Conservation (phyloP, 2,888 invertebrate species). For the Hydrotaea cyrtoneurina region DNA sequence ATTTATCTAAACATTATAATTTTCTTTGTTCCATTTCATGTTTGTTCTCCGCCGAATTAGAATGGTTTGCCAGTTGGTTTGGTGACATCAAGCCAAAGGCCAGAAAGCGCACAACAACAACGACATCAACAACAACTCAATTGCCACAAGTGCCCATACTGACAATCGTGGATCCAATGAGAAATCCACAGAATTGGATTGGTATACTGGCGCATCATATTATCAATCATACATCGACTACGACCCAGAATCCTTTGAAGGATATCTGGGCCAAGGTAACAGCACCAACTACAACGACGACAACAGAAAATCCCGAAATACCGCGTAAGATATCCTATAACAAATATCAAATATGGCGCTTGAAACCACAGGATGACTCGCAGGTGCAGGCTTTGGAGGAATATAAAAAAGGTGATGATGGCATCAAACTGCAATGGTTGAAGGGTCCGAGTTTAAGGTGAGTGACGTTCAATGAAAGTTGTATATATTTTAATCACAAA, state of each 20-base stretch:
- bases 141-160: conserved; percentile 78
- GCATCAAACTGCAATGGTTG: conserved; percentile 84
- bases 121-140: conserved; percentile 75
- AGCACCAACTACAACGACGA: conserved; percentile 65
- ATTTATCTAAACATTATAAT: background rate
- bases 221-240: conserved; percentile 74
- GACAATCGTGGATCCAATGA: conserved; percentile 78
- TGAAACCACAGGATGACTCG: conserved; percentile 80
- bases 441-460: conserved; percentile 82
- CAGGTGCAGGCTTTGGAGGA: conserved; percentile 81
- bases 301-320: conserved; percentile 71
- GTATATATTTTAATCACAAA: no score
- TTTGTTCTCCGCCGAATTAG: conserved; percentile 66
- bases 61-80: conserved; percentile 83
- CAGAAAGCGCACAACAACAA: conserved; percentile 72
- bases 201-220: conserved; percentile 79
- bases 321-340: conserved; percentile 78
- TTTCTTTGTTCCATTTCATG: conserved; percentile 49
- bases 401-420: conserved; percentile 81
- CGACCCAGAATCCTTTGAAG: conserved; percentile 74
- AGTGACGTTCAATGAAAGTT: conserved; percentile 4
- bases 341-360: conserved; percentile 82
- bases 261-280: conserved; percentile 72
- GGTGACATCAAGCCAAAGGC: conserved; percentile 73
- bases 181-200: conserved; percentile 80